phyloP scores from a whole-genome alignment of 2,797 vertebrate species.

The Meriones psammophilus region DNA sequence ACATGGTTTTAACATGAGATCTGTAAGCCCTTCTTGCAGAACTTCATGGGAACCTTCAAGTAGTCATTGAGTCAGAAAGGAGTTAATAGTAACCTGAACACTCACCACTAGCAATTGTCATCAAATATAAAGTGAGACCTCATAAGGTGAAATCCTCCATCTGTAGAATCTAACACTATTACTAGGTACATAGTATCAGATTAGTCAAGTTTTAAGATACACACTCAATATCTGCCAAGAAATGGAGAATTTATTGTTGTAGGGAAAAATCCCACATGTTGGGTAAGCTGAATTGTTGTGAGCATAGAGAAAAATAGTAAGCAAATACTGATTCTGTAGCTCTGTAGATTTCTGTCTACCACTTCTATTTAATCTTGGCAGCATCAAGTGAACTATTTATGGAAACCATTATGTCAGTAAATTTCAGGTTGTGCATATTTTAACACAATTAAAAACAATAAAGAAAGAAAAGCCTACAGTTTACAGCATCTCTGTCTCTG shows the following conservation, averaged over 20 bases:
- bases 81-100: not conserved
- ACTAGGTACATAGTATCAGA: not conserved
- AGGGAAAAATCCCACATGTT: not conserved
- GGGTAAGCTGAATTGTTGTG: not conserved
- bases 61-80: not conserved
- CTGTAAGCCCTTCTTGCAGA: not conserved
- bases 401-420: not conserved
- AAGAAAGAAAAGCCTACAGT: not conserved
- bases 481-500: not conserved
- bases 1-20: not conserved
- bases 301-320: not conserved
- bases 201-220: not conserved
- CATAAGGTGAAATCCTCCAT: not conserved
- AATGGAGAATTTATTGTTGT: not conserved
- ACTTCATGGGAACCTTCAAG: not conserved
- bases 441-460: not conserved
- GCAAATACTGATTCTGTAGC: not conserved
- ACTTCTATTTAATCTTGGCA: not conserved
- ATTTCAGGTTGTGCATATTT: not conserved
- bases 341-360: not conserved
- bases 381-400: not conserved
- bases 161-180: not conserved
- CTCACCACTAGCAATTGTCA: not conserved
- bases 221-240: not conserved
- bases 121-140: not conserved